A percentile compares a stretch with the other conserved stretches of the same genome.
These are phyloP conservation scores for Diarsia mendica DNA, from an alignment of 2,888 invertebrate genomes.

Conservation along the genomic window DNA sequence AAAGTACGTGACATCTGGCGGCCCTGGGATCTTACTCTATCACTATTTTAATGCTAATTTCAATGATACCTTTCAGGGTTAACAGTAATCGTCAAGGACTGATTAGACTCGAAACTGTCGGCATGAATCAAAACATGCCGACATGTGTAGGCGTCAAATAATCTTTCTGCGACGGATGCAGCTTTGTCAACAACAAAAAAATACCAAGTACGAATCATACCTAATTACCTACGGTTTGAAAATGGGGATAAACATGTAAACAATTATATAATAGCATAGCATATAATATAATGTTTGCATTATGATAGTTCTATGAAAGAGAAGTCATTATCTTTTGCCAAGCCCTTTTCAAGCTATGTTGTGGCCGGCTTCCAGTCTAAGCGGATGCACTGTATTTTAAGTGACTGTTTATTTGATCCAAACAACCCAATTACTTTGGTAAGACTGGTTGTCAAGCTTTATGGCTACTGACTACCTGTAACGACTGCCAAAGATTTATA, in stretches of 20 bases:
- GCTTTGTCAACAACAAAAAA: conserved; percentile 14
- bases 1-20: too few species aligned
- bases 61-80: background rate
- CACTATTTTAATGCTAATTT: background rate
- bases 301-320: too few species aligned
- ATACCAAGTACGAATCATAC: background rate
- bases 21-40: too few species aligned
- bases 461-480: too few species aligned
- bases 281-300: too few species aligned
- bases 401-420: too few species aligned
- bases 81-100: background rate
- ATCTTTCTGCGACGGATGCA: conserved; percentile 26
- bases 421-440: too few species aligned
- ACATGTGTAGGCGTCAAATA: conserved; percentile 29
- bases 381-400: too few species aligned
- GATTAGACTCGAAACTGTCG: background rate
- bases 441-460: too few species aligned
- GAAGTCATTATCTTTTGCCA: background rate
- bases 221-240: background rate
- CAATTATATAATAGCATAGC: too few species aligned
- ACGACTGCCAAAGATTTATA: too few species aligned
- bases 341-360: background rate
- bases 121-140: conserved; percentile 17
- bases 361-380: background rate
- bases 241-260: background rate